Evolutionary conservation across 1,140 invertebrate genomes (phyloP), one percentile per base, ranked within the genome.

Genomic region (Ceratina japonica): DNA sequence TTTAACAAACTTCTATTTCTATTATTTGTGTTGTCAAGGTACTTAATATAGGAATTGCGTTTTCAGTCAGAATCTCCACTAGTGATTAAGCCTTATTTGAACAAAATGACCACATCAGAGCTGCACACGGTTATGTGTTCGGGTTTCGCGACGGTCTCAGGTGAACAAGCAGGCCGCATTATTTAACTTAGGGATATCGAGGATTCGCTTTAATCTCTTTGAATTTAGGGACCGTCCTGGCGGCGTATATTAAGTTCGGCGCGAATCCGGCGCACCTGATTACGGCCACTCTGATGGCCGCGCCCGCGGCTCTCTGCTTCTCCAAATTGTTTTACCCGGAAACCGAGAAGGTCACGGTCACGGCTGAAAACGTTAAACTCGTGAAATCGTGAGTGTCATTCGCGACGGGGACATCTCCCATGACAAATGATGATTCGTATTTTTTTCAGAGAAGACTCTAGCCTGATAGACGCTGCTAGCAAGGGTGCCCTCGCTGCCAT

Each of bases 81-180:
- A 12, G 83, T 99, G n/a, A 95, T 99, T 58, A 95, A 95, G 87
- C 97, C 97, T 0, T 99, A 97, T 85, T 90, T 99, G 13, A 87
- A 92, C n/a, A 89, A 95, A 70, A 93, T 99, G 87, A 99, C 98
- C 0, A 93, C 94, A 59, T 98, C 97, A 0, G 98, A 99, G 93
- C 91, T 99, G 0, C 97, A 99, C 90, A 95, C 98, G 0, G 94
- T 99, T 18, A 97, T 99, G 96, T 95, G 96, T 5, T 97, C 97
- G 1, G 98, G 98, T 12, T 99, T 99, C 91, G 97, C 98, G 0
- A 98, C 98, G 12, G 97, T 99, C 22, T 98, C 98, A 52, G 98
- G 97, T 94, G 89, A 88, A 84, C 83, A 22, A 59, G 7, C 20
- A 10, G 1, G 3, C 20, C 4, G 15, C 18, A 1, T 13, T 37